Base-by-base conservation (phyloP, 1,140 invertebrate genomes). In the Leptinotarsa defecta region DNA sequence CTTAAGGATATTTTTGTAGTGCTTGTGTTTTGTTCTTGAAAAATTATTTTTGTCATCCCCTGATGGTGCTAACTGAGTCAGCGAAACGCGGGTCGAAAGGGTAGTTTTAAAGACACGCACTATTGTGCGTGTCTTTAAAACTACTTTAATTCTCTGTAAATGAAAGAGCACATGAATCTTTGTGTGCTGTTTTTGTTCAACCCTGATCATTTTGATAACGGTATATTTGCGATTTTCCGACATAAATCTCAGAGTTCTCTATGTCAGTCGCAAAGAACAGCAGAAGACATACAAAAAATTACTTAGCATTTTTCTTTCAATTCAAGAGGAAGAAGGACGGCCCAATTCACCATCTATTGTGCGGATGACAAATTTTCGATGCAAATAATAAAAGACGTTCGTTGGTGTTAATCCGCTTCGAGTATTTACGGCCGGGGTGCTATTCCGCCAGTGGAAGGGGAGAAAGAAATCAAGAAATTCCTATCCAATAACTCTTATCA, bases 341-440 rank as follows among this genome's bases (percentile, higher is more conserved):
- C 52, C 52, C 52, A 57, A 13, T 57, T 13, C 52, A 4, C 15
- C 17, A 5, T 57, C 17, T 57, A 57, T 57, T 57, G 52, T 57
- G 52, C n/a, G 52, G 52, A 57, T 57, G 52, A 57, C 52, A 57
- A 13, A 57, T 57, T 57, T 57, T 19, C 15, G 52, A 57, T 57
- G 52, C 52, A 57, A 57, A 57, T 17, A 17, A 57, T 34, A 15
- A n/a, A n/a, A 57, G 13, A 19, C 52, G 17, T 57, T 57, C 52
- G 52, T 57, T 57, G 52, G 52, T 57, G 52, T 6, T 57, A 57
- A 57, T 57, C 52, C 52, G 52, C 15, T 57, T 57, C 52, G 52
- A 57, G 52, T 57, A 57, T 57, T 57, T 2, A 19, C 17, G 52
- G 4, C 0, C 15, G 52, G 1, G n/a, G 52, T 19, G 52, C 17